Base-by-base conservation (phyloP, 2,888 invertebrate species). In the Hirtodrosophila trivittata region DNA sequence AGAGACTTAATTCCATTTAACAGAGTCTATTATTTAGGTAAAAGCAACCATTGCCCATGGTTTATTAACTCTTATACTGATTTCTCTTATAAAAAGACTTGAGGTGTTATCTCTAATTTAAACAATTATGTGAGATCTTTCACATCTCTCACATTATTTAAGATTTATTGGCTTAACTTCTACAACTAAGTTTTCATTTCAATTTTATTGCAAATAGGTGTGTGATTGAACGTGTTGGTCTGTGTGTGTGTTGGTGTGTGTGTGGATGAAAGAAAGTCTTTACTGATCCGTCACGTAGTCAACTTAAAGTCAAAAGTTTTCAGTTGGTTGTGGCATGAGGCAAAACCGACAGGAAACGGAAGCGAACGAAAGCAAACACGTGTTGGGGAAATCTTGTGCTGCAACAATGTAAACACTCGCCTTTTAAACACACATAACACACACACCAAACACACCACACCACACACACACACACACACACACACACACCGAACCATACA, bases 291-390 rank as follows among this genome's bases (percentile, higher is more conserved):
- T 73, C 70, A 73, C 70, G 68, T 74, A 62, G 37, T 14, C 55
- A 54, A 68, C 54, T 71, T 71, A 64, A 74, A 71, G 70, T 74
- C 74, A 58, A 74, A 71, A 74, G 42, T 68, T 68, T 68, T 51
- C 13, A 25, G 54, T 41, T 73, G 37, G 37, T 32, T 39, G 35
- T 35, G 28, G 45, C 41, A 42, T 38, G 64, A 49, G 16, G 10
- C 9, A 10, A 71, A 75, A 18, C 41, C 47, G 54, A 51, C 72
- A 59, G 82, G 85, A 77, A 77, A 63, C 81, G 78, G 85, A 85
- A 75, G 85, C 54, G 43, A 56, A 52, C 64, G 78, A 67, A 82
- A 47, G 82, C 75, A 82, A 78, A 85, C 78, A 78, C 85, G 78
- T 78, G 78, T 85, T 81, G 75, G 72, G 37, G 69, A 78, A 86